Evolutionary conservation across 2,797 vertebrate genomes (phyloP), one percentile per base, ranked within the genome.

Genomic region (Trichosurus vulpecula): DNA sequence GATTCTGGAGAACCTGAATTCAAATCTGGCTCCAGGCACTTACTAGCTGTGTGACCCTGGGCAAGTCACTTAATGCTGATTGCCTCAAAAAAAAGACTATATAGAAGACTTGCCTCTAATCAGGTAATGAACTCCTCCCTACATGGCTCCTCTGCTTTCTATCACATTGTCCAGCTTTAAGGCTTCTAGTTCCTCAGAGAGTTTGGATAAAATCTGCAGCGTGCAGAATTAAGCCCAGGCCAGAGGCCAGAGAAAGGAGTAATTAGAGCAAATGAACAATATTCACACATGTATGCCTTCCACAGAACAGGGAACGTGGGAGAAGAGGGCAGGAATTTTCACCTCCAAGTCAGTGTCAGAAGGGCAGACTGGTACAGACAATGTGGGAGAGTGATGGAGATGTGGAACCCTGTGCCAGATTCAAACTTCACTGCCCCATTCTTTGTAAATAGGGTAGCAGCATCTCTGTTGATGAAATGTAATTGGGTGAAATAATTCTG

Each of bases 351-450:
- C 8, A 3, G 19, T 30, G 29, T 55, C 22, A 25, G 74, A 91
- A 61, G 92, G 30, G 51, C 87, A 54, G 31, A 25, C 27, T 91
- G 22, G 9, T 29, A 0, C 4, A 94, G 57, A 52, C 87, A 14
- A 30, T n/a, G 35, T 4, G 19, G 30, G n/a, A 47, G 91, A 14
- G 31, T 41, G 30, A 35, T 9, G 2, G 51, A 91, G 54, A 74
- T n/a, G 13, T 31, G 47, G 35, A 30, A 35, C 54, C 89, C 54
- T 47, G 81, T 19, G 66, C 66, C 30, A 11, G 89, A 66, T 93
- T 95, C 54, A 91, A 94, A 96, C 96, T 92, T 58, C 55, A 90
- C 51, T 91, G 81, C 41, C 93, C 55, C 93, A 58, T 81, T 92
- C 94, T 54, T 25, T 2, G 54, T 16, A 92, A 27, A 55, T 92